A percentile compares a stretch with the other conserved stretches of the same genome.
Conservation (phyloP, 2,797 vertebrate species). For the Darevskia mixta region DNA sequence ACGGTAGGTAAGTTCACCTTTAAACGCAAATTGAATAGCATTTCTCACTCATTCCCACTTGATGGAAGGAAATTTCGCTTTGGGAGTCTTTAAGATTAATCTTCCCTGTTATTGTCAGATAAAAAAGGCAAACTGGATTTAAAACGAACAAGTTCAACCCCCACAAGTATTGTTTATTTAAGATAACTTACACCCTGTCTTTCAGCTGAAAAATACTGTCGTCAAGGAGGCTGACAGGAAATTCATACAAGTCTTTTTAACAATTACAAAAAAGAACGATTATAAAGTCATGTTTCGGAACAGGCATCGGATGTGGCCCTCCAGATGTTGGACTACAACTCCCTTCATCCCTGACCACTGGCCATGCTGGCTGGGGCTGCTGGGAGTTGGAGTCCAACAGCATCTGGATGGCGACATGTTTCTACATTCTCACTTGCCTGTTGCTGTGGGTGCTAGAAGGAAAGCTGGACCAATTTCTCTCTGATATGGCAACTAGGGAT, state of each 20-base stretch:
- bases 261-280: neutral
- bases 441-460: neutral
- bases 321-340: no score
- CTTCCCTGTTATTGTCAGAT: neutral
- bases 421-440: neutral
- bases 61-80: neutral
- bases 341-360: no score
- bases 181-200: neutral
- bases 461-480: neutral
- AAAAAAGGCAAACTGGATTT: neutral
- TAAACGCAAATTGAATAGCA: no score
- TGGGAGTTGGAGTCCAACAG: neutral
- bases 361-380: neutral
- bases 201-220: neutral
- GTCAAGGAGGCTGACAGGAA: neutral
- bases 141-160: neutral
- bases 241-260: neutral
- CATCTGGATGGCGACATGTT: no score
- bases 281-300: neutral
- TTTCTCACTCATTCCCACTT: no score
- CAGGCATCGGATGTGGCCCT: no score
- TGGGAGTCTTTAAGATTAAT: neutral
- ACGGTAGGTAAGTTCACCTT: no score
- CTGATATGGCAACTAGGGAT: neutral
- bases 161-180: neutral